A percentile compares a stretch with the other conserved stretches of the same genome.
Conservation (phyloP, 2,888 invertebrate genomes). For the Eurois occulta region DNA sequence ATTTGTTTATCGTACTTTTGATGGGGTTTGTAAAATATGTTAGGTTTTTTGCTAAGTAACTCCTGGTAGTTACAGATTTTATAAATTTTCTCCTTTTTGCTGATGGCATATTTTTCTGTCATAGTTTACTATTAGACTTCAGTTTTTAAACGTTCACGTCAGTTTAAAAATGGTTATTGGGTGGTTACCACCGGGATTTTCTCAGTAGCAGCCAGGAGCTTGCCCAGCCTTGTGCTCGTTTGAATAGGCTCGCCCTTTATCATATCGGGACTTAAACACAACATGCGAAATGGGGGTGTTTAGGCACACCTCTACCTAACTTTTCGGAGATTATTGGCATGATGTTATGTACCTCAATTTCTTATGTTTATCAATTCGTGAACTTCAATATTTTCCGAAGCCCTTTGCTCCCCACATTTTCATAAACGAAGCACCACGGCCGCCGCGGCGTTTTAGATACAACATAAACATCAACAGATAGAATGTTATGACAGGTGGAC, state of each 20-base stretch:
- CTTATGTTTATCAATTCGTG: not conserved
- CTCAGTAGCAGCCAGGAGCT: not conserved
- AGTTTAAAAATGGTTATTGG: not conserved
- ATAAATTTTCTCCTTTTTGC: not conserved
- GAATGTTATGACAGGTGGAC: constrained; percentile 50
- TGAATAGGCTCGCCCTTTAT: not conserved
- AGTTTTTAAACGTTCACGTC: not conserved
- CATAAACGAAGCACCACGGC: constrained; percentile 33
- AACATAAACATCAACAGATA: constrained; percentile 45
- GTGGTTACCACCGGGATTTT: not conserved
- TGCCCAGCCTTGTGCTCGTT: not conserved
- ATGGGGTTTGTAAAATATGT: constrained; percentile 26
- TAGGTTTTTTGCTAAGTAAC: not conserved
- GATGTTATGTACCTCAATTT: not conserved
- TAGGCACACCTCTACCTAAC: not conserved
- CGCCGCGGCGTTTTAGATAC: constrained; percentile 24
- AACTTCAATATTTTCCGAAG: constrained; percentile 18
- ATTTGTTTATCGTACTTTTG: constrained; percentile 56
- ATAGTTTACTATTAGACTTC: not conserved
- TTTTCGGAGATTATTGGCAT: not conserved
- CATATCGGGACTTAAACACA: not conserved
- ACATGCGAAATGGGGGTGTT: not conserved
- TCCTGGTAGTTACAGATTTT: not conserved
- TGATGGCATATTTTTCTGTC: not conserved
- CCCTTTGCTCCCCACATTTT: constrained; percentile 25